Evolutionary conservation across 2,797 vertebrate species (phyloP).

Genomic region (Alca torda): DNA sequence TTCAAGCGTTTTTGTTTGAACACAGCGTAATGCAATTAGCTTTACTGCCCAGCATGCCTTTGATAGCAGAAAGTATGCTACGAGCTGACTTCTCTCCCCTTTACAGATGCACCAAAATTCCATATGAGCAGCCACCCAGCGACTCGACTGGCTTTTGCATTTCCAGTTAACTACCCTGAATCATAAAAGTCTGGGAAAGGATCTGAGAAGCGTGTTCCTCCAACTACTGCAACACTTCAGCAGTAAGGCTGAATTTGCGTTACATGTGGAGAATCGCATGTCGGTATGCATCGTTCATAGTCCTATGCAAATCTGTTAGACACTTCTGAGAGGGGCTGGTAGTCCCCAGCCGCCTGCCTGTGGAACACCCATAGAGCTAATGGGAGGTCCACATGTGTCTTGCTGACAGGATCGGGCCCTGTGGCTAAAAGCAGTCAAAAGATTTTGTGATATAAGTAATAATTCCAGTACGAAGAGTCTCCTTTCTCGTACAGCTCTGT

Average conservation of each 20-base stretch:
- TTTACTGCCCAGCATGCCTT: slow-evolving; percentile 17
- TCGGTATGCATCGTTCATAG: background rate
- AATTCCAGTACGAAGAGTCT: background rate
- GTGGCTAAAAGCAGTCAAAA: background rate
- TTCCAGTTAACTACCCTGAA: slow-evolving; percentile 37
- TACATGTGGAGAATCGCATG: slow-evolving; percentile 12
- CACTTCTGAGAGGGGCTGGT: background rate
- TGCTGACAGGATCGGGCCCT: background rate
- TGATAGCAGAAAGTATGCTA: slow-evolving; percentile 17
- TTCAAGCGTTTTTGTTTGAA: slow-evolving; percentile 10
- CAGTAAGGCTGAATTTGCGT: background rate
- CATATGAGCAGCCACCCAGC: slow-evolving; percentile 32
- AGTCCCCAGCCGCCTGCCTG: background rate
- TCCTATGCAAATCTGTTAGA: background rate
- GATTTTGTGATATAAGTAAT: background rate
- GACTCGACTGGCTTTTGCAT: background rate
- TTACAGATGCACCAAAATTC: slow-evolving; percentile 51
- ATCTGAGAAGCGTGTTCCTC: background rate
- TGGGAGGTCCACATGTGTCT: background rate
- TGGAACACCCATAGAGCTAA: background rate
- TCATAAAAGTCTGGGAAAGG: slow-evolving; percentile 45
- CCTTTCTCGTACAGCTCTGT: background rate
- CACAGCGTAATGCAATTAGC: background rate
- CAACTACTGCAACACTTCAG: background rate
- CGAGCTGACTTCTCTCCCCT: background rate